Evolutionary conservation across 2,888 invertebrate genomes (phyloP).

Genomic region (Coelinius sp.): DNA sequence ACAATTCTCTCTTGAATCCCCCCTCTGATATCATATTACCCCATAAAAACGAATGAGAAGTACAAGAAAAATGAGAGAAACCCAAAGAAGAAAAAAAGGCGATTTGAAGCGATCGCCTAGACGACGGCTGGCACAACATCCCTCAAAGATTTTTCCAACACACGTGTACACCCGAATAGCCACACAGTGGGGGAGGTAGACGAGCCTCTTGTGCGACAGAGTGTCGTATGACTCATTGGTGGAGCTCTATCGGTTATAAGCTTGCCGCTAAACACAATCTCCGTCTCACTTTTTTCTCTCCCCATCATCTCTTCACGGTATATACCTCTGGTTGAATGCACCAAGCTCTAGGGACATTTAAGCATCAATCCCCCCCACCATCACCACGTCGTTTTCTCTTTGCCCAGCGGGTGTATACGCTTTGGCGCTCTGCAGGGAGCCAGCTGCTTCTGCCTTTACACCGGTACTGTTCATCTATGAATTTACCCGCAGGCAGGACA

Average conservation of each 20-base stretch:
- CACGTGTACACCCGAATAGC: conserved; percentile 28
- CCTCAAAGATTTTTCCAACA: conserved; percentile 36
- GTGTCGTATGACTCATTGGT: conserved; percentile 46
- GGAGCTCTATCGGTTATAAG: conserved; percentile 21
- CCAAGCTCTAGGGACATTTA: conserved; percentile 42
- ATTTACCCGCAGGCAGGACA: neutral
- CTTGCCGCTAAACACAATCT: conserved; percentile 27
- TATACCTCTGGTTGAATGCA: conserved; percentile 7
- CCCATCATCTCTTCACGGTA: conserved; percentile 33
- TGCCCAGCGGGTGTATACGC: conserved; percentile 16
- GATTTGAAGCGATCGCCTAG: neutral
- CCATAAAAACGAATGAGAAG: neutral
- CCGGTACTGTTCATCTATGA: neutral
- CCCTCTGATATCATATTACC: no score
- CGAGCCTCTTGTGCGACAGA: conserved; percentile 6
- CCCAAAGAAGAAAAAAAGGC: neutral
- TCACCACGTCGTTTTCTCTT: conserved; percentile 18
- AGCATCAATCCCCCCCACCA: conserved; percentile 33
- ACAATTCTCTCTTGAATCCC: no score
- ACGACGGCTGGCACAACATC: conserved; percentile 32
- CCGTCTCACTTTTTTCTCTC: conserved; percentile 27
- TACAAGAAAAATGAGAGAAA: neutral
- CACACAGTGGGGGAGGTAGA: neutral
- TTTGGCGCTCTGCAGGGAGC: conserved; percentile 39
- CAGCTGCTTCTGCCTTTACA: conserved; percentile 48